Conservation (phyloP, 2,888 invertebrate genomes). For the Oscheius sp. region DNA sequence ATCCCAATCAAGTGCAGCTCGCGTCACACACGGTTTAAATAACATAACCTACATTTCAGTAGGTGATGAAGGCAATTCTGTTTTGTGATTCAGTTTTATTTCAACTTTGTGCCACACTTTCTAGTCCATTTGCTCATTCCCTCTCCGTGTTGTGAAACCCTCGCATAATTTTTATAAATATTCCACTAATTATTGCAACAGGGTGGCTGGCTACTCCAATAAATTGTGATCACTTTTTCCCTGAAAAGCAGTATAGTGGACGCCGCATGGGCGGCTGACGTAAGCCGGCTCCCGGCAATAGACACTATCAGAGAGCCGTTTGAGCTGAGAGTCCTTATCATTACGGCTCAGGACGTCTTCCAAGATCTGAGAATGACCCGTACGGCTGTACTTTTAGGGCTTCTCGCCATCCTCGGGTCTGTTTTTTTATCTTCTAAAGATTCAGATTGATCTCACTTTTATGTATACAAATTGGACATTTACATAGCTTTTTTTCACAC, state of each 20-base stretch:
- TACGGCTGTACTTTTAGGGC: slow-evolving; percentile 8
- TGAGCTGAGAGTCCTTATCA: too few species aligned
- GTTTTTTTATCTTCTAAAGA: too few species aligned
- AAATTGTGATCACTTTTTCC: slow-evolving; percentile 64
- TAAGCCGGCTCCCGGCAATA: too few species aligned
- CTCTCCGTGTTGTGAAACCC: not conserved
- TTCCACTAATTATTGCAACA: not conserved
- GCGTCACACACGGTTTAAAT: slow-evolving; percentile 24
- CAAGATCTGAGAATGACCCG: slow-evolving; percentile 16
- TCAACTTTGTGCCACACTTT: not conserved
- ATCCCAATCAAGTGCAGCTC: not conserved
- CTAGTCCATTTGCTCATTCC: not conserved
- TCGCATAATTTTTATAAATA: not conserved
- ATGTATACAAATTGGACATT: too few species aligned
- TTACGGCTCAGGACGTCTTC: too few species aligned
- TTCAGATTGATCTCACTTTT: too few species aligned
- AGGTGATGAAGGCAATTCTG: slow-evolving; percentile 17
- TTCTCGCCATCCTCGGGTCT: slow-evolving; percentile 9
- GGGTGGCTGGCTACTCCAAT: slow-evolving; percentile 43
- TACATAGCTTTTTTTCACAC: too few species aligned
- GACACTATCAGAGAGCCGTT: too few species aligned
- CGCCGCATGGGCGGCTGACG: too few species aligned
- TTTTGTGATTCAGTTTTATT: not conserved
- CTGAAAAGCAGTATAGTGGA: slow-evolving; percentile 45
- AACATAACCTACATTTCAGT: slow-evolving; percentile 31